Conservation (phyloP, 2,888 invertebrate genomes). For the Sminthurides aquaticus region DNA sequence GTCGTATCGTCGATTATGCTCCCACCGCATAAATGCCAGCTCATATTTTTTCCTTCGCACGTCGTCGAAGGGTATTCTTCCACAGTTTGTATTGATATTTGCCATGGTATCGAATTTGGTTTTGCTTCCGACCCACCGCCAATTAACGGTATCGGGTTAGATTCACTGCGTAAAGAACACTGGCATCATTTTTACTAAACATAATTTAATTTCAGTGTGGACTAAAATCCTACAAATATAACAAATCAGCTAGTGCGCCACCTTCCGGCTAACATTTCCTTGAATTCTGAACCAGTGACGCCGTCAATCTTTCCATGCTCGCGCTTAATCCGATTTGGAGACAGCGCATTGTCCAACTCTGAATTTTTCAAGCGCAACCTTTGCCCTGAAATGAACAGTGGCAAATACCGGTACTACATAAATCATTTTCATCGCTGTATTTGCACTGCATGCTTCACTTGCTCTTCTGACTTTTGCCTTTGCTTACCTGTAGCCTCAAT, state of each 20-base stretch:
- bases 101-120: slow-evolving; percentile 31
- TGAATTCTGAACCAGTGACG: neutral
- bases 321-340: slow-evolving; percentile 3
- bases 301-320: slow-evolving; percentile 6
- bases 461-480: too few species aligned
- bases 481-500: slow-evolving; percentile 24
- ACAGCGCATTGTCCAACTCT: too few species aligned
- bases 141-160: slow-evolving; percentile 17
- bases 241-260: neutral
- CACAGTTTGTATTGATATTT: slow-evolving; percentile 32
- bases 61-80: neutral
- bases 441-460: neutral
- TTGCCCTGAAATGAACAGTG: too few species aligned
- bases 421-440: neutral
- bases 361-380: too few species aligned
- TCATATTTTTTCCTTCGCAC: slow-evolving; percentile 22
- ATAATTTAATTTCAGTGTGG: too few species aligned
- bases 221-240: too few species aligned
- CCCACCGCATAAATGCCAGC: slow-evolving; percentile 36
- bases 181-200: too few species aligned
- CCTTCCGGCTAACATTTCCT: neutral
- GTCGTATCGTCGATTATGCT: slow-evolving; percentile 30
- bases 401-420: too few species aligned
- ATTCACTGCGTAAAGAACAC: too few species aligned
- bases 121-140: slow-evolving; percentile 30